These are phyloP conservation scores for crab-eating macaque (Macaca fascicularis) DNA, from an alignment of 2,113 vertebrate species.

Conservation along the genomic window T2T-MFA8v1.1 NC_088377.1:14933501-14934000, in stretches of 20 bases:
- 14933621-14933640: conserved; percentile 1
- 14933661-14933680: not conserved
- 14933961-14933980: not conserved
- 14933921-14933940: not conserved
- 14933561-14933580: not conserved
- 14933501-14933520: not conserved
- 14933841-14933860: not conserved
- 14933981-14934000: not conserved
- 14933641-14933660: not conserved
- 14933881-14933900: not conserved
- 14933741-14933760: conserved; percentile 42
- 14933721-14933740: not conserved
- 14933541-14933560: not conserved
- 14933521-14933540: not conserved
- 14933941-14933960: not conserved
- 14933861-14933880: not conserved
- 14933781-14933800: conserved; percentile 8
- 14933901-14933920: not conserved
- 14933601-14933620: not conserved
- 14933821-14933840: not conserved
- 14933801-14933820: not conserved
- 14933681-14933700: not conserved
- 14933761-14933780: conserved; percentile 38
- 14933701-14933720: not conserved
- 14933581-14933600: not conserved